Percentiles rank a stretch among this genome's conserved stretches.
Evolutionary conservation across 2,113 vertebrate genomes (phyloP).

Genomic region (Cacatua alba): DNA sequence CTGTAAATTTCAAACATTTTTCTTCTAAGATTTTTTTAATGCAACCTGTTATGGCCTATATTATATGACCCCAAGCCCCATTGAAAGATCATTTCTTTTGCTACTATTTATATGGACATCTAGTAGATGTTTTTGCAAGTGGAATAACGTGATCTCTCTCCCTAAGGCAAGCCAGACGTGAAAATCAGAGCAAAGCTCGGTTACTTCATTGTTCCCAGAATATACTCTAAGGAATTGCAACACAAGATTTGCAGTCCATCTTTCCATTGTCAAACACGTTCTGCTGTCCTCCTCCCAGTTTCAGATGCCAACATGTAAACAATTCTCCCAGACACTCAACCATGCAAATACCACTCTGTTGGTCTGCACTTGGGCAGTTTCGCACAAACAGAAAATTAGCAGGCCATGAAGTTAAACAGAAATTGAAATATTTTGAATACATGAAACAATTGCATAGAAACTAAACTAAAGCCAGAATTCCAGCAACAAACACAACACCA

Average conservation of each 20-base stretch:
- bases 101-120: neutral
- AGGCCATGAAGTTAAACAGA: neutral
- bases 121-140: neutral
- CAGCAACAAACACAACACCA: neutral
- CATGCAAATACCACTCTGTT: neutral
- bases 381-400: neutral
- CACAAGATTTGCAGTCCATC: neutral
- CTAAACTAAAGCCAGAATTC: neutral
- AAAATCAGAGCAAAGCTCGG: neutral
- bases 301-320: slow-evolving; percentile 25
- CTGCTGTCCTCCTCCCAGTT: neutral
- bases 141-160: neutral
- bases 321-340: neutral
- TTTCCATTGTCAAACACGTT: neutral
- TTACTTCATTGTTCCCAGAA: neutral
- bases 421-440: neutral
- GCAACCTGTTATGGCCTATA: neutral
- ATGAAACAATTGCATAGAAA: neutral
- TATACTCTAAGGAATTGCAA: slow-evolving; percentile 10
- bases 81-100: neutral
- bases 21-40: neutral
- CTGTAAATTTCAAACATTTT: neutral
- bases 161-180: neutral
- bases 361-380: neutral
- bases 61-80: neutral